phyloP scores from a whole-genome alignment of 2,797 vertebrate genomes.

The Cossypha dichroa region DNA sequence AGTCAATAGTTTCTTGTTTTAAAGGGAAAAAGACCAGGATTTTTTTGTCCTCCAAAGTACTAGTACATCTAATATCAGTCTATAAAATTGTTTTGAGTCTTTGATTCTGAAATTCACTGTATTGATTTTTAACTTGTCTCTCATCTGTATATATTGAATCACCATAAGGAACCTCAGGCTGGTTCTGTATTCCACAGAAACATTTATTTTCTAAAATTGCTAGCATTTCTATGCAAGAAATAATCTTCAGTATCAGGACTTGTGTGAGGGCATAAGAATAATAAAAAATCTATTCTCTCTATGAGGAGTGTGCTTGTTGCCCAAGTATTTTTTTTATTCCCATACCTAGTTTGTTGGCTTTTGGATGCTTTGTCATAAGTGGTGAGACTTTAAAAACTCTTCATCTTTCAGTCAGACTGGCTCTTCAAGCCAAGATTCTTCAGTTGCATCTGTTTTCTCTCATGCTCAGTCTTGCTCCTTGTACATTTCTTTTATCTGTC shows the following conservation, averaged over 20 bases:
- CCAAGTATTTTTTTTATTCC: background rate
- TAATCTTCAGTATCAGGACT: background rate
- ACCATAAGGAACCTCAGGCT: background rate
- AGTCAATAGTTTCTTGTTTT: background rate
- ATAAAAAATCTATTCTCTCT: background rate
- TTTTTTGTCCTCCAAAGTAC: background rate
- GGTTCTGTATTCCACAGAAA: background rate
- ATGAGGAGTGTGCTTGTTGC: background rate
- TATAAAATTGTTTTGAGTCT: background rate
- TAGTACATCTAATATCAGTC: background rate
- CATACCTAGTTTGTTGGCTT: background rate
- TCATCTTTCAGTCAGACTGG: background rate
- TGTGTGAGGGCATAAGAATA: constrained; percentile 20
- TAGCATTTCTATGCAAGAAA: background rate
- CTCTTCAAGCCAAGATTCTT: constrained; percentile 70
- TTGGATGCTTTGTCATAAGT: background rate
- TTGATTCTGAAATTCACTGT: background rate
- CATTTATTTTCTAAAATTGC: background rate
- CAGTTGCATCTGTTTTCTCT: constrained; percentile 80
- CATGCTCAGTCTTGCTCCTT: constrained; percentile 73
- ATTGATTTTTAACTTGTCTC: background rate
- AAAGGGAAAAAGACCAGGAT: background rate
- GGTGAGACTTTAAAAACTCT: background rate
- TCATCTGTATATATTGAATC: background rate
- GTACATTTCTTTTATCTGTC: constrained; percentile 73